Evolutionary conservation across 1,140 invertebrate species (phyloP).

Genomic region (Octopus bimaculoides): DNA sequence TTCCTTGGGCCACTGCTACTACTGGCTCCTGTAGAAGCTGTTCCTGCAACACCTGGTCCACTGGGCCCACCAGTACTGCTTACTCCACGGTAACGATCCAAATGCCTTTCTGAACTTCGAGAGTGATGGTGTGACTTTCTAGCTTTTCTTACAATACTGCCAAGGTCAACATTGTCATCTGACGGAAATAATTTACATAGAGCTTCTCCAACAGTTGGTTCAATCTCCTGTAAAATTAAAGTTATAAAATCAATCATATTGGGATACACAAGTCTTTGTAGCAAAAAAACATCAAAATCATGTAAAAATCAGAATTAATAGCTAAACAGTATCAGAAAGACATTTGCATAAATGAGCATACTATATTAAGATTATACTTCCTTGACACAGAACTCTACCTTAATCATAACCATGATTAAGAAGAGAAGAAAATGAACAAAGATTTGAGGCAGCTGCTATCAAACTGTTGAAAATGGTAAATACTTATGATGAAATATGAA

Average conservation of each 20-base stretch:
- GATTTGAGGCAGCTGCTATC: too few species aligned
- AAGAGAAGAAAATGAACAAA: too few species aligned
- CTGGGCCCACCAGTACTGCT: neutral
- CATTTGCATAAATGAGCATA: neutral
- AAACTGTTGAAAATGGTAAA: too few species aligned
- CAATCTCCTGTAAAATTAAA: conserved; percentile 74
- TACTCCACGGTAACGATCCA: neutral
- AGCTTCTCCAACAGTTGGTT: conserved; percentile 90
- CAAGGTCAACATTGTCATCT: conserved; percentile 90
- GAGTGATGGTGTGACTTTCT: conserved; percentile 13
- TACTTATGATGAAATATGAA: too few species aligned
- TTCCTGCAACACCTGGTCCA: neutral
- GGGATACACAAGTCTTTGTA: too few species aligned
- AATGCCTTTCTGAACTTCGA: conserved; percentile 10
- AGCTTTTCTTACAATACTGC: conserved; percentile 82
- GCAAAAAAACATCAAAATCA: too few species aligned
- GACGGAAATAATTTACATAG: conserved; percentile 90
- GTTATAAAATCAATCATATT: too few species aligned
- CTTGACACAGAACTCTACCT: neutral
- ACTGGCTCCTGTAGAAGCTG: neutral
- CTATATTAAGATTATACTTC: neutral
- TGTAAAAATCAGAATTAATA: too few species aligned
- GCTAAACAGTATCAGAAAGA: too few species aligned
- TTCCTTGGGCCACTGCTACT: conserved; percentile 7
- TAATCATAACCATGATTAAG: too few species aligned